These are phyloP conservation scores for Malaclemys terrapin DNA, from an alignment of 2,113 vertebrate genomes.

Conservation along the genomic window DNA sequence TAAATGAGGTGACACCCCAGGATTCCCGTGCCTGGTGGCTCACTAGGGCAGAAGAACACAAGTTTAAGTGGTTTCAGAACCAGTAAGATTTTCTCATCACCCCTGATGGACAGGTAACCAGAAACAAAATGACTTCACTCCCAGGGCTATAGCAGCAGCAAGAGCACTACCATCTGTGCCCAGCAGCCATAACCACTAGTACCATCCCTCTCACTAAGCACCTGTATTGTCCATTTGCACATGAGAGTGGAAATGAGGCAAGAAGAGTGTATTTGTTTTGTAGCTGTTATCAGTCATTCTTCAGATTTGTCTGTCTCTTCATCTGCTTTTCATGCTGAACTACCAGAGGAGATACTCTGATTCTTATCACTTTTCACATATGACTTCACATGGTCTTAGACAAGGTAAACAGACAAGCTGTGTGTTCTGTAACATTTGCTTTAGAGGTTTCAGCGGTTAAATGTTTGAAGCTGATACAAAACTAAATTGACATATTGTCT, in stretches of 20 bases:
- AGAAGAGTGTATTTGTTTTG: not conserved
- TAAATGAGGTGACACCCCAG: not conserved
- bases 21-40: accelerated
- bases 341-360: slow-evolving; percentile 51
- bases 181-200: not conserved
- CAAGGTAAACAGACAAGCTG: slow-evolving; percentile 54
- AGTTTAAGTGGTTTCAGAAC: accelerated
- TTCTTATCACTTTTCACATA: slow-evolving; percentile 59
- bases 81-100: not conserved
- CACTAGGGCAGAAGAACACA: accelerated
- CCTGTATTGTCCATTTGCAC: not conserved
- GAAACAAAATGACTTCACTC: not conserved
- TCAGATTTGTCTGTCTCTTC: slow-evolving; percentile 55
- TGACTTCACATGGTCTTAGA: slow-evolving; percentile 42
- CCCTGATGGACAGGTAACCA: accelerated
- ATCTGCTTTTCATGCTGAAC: slow-evolving; percentile 59
- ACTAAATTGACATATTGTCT: slow-evolving; percentile 48
- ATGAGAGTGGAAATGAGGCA: not conserved
- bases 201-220: not conserved
- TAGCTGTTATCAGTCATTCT: slow-evolving; percentile 38
- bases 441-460: slow-evolving; percentile 55
- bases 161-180: no score
- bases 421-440: slow-evolving; percentile 60
- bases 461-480: slow-evolving; percentile 64
- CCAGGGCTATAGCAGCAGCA: not conserved